Evolutionary conservation across 2,888 invertebrate species (phyloP).

Genomic region (Drosophila pseudotalamancana): DNA sequence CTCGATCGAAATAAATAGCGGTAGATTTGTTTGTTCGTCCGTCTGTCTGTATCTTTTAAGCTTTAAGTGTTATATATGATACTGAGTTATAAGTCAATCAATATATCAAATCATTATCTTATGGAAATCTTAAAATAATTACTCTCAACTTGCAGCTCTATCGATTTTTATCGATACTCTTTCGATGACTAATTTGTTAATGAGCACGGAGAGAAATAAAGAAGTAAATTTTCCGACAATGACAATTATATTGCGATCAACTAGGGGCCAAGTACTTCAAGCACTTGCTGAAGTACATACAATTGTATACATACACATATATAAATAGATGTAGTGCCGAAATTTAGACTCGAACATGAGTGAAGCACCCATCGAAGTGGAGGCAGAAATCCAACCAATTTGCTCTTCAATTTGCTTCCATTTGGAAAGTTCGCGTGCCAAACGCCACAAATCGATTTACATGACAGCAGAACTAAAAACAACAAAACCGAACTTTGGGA

Average conservation of each 20-base stretch:
- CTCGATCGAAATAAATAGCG: no score
- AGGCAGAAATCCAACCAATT: conserved; percentile 51
- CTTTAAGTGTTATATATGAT: no score
- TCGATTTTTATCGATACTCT: no score
- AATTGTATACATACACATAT: not conserved
- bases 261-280: not conserved
- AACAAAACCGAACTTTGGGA: conserved; percentile 30
- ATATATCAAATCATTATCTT: no score
- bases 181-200: no score
- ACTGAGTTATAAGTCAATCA: no score
- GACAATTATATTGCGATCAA: conserved; percentile 6
- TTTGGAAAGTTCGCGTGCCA: conserved; percentile 53
- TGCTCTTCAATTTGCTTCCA: conserved; percentile 32
- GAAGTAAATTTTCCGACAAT: not conserved
- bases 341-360: conserved; percentile 22
- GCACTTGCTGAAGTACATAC: conserved; percentile 9
- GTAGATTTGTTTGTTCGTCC: no score
- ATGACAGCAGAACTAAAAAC: conserved; percentile 15
- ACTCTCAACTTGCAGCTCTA: no score
- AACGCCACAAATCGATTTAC: conserved; percentile 71
- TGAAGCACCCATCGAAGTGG: conserved; percentile 52
- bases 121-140: no score
- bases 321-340: not conserved
- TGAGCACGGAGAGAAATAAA: no score
- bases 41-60: no score